Percentiles rank a stretch among this genome's conserved stretches.
Evolutionary conservation across 1,140 invertebrate genomes (phyloP).

Genomic region (Drosophila pseudoobscura): DNA sequence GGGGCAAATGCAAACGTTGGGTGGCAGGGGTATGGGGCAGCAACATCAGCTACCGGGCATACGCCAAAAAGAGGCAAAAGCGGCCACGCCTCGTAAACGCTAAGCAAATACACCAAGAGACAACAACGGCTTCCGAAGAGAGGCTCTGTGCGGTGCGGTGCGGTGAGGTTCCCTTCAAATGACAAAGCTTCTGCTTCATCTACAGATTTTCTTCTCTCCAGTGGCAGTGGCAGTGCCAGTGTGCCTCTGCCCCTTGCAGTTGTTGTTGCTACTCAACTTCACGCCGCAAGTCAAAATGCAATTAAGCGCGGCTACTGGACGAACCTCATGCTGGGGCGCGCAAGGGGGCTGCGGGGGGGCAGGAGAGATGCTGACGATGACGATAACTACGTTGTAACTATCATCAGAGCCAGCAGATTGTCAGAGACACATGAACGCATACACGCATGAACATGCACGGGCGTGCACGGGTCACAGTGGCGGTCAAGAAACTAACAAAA

Average conservation of each 20-base stretch:
- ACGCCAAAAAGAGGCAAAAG: slow-evolving; percentile 64
- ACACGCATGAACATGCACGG: no score
- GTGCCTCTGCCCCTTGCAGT: slow-evolving; percentile 15
- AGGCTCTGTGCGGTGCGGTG: no score
- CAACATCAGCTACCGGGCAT: slow-evolving; percentile 62
- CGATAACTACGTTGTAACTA: slow-evolving; percentile 65
- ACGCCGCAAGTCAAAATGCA: slow-evolving; percentile 81
- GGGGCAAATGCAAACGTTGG: slow-evolving; percentile 4
- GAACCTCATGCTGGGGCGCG: slow-evolving; percentile 17
- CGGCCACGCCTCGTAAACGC: slow-evolving; percentile 59
- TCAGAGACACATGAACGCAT: slow-evolving; percentile 55
- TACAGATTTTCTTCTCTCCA: slow-evolving; percentile 32
- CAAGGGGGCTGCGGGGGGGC: not conserved
- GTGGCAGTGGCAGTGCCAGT: no score
- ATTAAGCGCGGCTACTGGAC: slow-evolving; percentile 77
- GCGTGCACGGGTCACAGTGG: no score
- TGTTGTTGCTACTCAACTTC: slow-evolving; percentile 64
- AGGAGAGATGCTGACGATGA: slow-evolving; percentile 46
- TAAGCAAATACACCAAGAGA: slow-evolving; percentile 69
- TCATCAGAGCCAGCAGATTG: slow-evolving; percentile 61
- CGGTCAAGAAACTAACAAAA: no score
- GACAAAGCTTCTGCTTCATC: slow-evolving; percentile 53
- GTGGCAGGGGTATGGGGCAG: not conserved
- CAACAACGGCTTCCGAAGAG: slow-evolving; percentile 10
- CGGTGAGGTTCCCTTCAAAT: slow-evolving; percentile 35